Base-by-base conservation (phyloP, 2,888 invertebrate genomes). In the Xanthostigma xanthostigma region DNA sequence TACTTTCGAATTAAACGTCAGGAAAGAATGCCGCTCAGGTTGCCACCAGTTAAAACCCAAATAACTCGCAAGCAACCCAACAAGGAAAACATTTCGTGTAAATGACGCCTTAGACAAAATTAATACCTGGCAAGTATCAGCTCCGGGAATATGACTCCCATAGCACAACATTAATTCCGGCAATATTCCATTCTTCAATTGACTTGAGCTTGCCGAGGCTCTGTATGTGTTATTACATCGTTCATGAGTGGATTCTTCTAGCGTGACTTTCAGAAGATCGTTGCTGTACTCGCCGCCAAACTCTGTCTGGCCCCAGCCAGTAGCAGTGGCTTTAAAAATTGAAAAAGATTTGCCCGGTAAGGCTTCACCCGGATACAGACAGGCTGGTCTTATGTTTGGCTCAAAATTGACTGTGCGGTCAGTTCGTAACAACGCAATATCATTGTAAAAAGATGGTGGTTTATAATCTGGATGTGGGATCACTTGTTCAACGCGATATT, bases 371-470 rank as follows among this genome's bases (percentile, higher is more conserved):
- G 59, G 51, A 33, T 61, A 57, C 11, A 74, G 55, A 57, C 74
- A 75, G 13, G 71, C 70, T 0, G 75, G 75, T 48, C 68, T 54
- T 35, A 69, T 61, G 49, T 57, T 62, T 12, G 59, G 56, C 36
- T 64, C 58, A 50, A 73, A 69, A 8, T 40, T 45, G 0, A 68
- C 70, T 2, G 55, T 51, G 2, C 55, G 54, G 33, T 66, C 64
- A 36, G 74, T 54, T 55, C 64, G 62, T 2, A 75, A 49, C 2
- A 75, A 59, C 8, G 70, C 75, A 39, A 75, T 71, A 51, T 75
- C 75, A 53, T 75, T 64, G 53, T 75, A 75, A 45, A 66, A 61
- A 3, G 60, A 54, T 0, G 66, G 63, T 3, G 57, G 51, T 39
- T 59, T 60, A 54, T 72, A 74, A 1, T 60, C 53, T 0, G 72